phyloP scores from a whole-genome alignment of 2,888 invertebrate species.

The Diplolepis rosae region DNA sequence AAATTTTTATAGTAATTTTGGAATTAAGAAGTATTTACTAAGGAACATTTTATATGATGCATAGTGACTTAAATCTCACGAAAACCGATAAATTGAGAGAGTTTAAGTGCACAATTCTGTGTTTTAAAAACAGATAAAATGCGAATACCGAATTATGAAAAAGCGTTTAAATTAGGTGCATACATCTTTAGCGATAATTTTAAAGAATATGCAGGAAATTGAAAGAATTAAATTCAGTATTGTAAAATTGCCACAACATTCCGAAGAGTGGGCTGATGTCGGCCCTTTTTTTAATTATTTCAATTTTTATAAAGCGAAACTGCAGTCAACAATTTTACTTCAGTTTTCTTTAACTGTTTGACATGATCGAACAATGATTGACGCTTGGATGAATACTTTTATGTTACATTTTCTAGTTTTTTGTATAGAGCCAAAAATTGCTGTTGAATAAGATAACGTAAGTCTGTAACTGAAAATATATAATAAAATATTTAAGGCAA shows the following conservation, averaged over 20 bases:
- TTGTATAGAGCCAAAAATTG: background rate
- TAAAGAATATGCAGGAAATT: background rate
- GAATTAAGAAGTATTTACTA: background rate
- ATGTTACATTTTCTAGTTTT: background rate
- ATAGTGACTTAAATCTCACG: constrained; percentile 2
- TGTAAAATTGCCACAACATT: constrained; percentile 1
- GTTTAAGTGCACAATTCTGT: background rate
- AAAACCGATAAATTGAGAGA: background rate
- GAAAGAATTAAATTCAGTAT: background rate
- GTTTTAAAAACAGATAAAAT: background rate
- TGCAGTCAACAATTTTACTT: background rate
- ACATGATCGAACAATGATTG: background rate
- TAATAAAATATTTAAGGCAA: constrained; percentile 22
- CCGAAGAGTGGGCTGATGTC: background rate
- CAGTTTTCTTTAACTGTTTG: background rate
- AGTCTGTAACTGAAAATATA: constrained; percentile 12
- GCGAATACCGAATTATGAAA: background rate
- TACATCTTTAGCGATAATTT: background rate
- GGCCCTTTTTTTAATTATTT: background rate
- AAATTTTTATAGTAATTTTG: background rate
- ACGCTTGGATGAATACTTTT: background rate
- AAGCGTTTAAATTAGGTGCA: background rate
- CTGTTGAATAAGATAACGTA: constrained; percentile 2
- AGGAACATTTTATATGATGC: constrained; percentile 15
- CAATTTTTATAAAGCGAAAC: background rate